Evolutionary conservation across 2,113 vertebrate genomes (phyloP), one percentile per base, ranked within the genome.

Genomic region (Bagarius yarrelli): DNA sequence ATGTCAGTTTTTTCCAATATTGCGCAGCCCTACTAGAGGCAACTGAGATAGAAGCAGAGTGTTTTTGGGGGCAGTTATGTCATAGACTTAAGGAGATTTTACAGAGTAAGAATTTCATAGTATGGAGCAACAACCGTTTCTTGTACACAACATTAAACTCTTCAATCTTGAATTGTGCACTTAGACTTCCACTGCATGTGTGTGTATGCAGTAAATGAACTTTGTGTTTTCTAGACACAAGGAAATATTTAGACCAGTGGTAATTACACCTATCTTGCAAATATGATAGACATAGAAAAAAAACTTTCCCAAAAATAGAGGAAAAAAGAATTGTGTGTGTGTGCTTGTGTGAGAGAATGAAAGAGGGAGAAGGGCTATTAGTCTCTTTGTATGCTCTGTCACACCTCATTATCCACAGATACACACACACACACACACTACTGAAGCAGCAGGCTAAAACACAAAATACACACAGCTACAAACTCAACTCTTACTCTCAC

Each of bases 351-450:
- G 75, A 52, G 75, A 63, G 76, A 66, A 59, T 44, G 16, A 61
- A 6, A 18, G 52, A 70, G 14, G 6, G 23, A 44, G 67, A 71
- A 57, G 71, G 80, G 71, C 82, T 81, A 85, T 87, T 89, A 87
- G 74, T 85, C 76, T 79, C 78, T 85, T 83, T 83, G 76, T 83
- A 72, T 83, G 82, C 84, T 87, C 81, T 76, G 86, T 86, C 88
- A 89, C 84, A 85, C 78, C 76, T 84, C 86, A 87, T 89, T 87
- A 87, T 83, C 82, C 80, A 36, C 78, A 69, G 76, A 76, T 73
- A 83, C 84, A 85, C 71, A 83, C 84, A 30, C 67, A 74, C 79
- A 64, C 44, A 74, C 80, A 76, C 80, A 16, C 47, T 67, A 67
- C 60, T 32, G 40, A 40, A 47, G 73, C 80, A 82, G 72, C 73